Evolutionary conservation across 2,888 invertebrate species (phyloP).

Genomic region (Thecocarcelia acutangulata): DNA sequence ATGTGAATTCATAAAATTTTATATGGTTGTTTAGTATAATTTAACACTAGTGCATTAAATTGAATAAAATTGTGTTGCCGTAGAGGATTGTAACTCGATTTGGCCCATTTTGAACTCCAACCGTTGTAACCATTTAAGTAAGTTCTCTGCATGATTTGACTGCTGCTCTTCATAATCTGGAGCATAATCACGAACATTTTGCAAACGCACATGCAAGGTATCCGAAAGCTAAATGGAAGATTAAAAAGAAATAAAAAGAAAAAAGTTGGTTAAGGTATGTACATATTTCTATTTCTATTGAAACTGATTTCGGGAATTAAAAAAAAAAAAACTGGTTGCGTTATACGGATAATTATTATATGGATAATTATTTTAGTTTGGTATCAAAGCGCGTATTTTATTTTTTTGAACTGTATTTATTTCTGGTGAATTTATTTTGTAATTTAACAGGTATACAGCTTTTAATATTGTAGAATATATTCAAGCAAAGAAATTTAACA

Average conservation of each 20-base stretch:
- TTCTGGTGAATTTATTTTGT: no score
- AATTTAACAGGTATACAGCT: no score
- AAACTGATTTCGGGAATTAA: no score
- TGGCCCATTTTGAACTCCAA: constrained; percentile 99
- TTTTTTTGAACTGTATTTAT: no score
- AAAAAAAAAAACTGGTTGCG: no score
- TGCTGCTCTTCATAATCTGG: constrained; percentile 82
- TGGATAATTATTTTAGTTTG: no score
- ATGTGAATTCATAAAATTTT: constrained; percentile 29
- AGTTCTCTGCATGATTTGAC: constrained; percentile 81
- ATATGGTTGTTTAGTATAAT: neutral
- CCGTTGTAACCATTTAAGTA: constrained; percentile 93
- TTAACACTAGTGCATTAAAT: constrained; percentile 82
- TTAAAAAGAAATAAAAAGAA: constrained; percentile 45
- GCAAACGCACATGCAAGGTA: constrained; percentile 92
- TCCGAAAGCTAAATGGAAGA: constrained; percentile 88
- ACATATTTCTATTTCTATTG: no score
- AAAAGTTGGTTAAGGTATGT: no score
- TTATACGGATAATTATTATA: no score
- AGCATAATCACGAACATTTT: constrained; percentile 92
- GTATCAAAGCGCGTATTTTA: no score
- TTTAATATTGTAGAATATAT: no score
- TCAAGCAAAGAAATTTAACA: no score
- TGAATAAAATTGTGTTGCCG: constrained; percentile 94
- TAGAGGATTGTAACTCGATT: constrained; percentile 95